A percentile compares a stretch with the other conserved stretches of the same genome.
Evolutionary conservation across 2,113 vertebrate genomes (phyloP).

Genomic region (Tachysurus vachellii): DNA sequence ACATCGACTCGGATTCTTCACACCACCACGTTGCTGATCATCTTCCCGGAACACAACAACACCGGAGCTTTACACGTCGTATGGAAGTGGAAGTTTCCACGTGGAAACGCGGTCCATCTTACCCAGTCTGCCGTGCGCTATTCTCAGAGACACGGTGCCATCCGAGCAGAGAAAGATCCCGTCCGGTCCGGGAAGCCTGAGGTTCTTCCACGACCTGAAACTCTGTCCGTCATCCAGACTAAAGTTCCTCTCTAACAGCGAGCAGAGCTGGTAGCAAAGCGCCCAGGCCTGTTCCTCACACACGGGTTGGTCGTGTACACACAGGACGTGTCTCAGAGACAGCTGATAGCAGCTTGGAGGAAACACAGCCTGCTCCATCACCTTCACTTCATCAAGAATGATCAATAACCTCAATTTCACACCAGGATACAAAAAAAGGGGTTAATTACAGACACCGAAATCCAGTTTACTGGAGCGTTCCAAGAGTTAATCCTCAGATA

Average conservation of each 20-base stretch:
- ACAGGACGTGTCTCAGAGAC: conserved; percentile 49
- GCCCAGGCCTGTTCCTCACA: conserved; percentile 63
- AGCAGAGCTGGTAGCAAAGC: conserved; percentile 56
- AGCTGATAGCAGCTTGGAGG: conserved; percentile 10
- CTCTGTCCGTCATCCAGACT: neutral
- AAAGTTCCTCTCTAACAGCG: conserved; percentile 19
- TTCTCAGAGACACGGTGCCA: conserved; percentile 44
- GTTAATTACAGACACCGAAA: too few species aligned
- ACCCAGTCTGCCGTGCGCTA: neutral
- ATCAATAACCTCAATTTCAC: neutral
- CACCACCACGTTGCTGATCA: neutral
- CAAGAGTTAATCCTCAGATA: neutral
- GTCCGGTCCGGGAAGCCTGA: conserved; percentile 24
- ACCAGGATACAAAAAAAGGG: neutral
- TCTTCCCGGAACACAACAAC: neutral
- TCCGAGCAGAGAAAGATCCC: conserved; percentile 49
- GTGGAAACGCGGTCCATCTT: neutral
- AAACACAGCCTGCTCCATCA: conserved; percentile 40
- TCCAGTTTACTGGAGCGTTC: neutral
- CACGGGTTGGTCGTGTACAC: conserved; percentile 49
- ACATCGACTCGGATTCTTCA: neutral
- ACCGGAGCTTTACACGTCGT: neutral
- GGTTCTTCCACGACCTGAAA: neutral
- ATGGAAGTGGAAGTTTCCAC: too few species aligned
- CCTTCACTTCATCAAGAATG: neutral